Evolutionary conservation across 2,113 vertebrate genomes (phyloP).

Genomic region (Choloepus hoffmanni): DNA sequence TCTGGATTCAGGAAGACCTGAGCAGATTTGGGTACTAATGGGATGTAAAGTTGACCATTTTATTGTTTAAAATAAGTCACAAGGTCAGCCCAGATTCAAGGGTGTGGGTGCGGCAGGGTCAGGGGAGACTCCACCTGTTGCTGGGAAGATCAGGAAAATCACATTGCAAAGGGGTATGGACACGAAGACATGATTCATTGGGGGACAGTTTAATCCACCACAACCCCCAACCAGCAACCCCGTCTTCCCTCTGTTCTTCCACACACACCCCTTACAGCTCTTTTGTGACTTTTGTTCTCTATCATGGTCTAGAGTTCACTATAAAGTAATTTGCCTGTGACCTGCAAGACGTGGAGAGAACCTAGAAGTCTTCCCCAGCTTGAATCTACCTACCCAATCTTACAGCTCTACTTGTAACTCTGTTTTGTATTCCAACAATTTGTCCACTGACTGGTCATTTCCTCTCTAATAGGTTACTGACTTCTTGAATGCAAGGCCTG

Average conservation of each 20-base stretch:
- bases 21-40: background rate
- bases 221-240: background rate
- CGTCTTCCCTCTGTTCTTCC: background rate
- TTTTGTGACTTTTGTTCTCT: constrained; percentile 18
- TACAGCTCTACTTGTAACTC: background rate
- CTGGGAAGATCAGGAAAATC: background rate
- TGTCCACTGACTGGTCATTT: background rate
- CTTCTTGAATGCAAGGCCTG: constrained; percentile 18
- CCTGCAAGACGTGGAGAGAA: background rate
- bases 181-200: background rate
- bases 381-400: background rate
- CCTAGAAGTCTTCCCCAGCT: constrained; percentile 21
- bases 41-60: constrained; percentile 8
- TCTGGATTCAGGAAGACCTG: constrained; percentile 1
- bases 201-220: background rate
- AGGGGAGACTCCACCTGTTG: background rate
- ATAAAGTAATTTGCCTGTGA: constrained; percentile 39
- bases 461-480: background rate
- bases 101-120: background rate
- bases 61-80: background rate
- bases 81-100: constrained; percentile 2
- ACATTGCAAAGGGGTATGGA: background rate
- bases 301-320: background rate
- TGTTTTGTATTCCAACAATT: constrained; percentile 29
- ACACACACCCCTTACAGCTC: background rate